Evolutionary conservation across 1,140 invertebrate species (phyloP).

Genomic region (Stegodyphus dumicola): DNA sequence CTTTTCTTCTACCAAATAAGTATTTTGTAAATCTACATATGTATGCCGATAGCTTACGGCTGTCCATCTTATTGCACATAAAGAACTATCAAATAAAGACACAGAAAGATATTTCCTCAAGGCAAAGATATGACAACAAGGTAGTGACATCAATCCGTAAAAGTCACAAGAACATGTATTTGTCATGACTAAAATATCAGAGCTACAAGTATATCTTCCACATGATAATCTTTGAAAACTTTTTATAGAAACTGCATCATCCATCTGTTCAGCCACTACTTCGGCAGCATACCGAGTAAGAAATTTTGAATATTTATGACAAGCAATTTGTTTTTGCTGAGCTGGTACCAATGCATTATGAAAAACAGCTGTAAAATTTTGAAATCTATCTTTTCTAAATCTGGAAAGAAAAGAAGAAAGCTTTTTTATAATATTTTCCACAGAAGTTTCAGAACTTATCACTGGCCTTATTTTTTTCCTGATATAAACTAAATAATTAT

Average conservation of each 20-base stretch:
- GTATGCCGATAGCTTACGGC: conserved; percentile 8
- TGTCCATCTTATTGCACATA: conserved; percentile 2
- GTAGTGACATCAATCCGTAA: conserved; percentile 6
- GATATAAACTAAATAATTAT: conserved; percentile 12
- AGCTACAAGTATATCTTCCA: conserved; percentile 10
- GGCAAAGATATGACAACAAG: conserved; percentile 45
- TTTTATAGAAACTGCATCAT: not conserved
- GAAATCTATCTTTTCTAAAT: conserved; percentile 20
- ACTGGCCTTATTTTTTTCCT: conserved; percentile 15
- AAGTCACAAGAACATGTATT: conserved; percentile 32
- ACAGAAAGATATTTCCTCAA: conserved; percentile 13
- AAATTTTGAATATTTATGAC: conserved; percentile 17
- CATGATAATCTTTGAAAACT: conserved; percentile 27
- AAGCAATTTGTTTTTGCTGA: not conserved
- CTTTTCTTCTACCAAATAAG: not conserved
- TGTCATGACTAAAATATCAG: conserved; percentile 1
- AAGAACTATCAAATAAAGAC: conserved; percentile 7
- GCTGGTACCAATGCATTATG: not conserved
- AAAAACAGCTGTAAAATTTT: conserved; percentile 26
- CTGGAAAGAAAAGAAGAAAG: not conserved
- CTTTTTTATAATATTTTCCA: conserved; percentile 1
- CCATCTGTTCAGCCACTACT: conserved; percentile 15
- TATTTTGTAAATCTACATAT: conserved; percentile 1
- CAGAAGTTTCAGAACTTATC: conserved; percentile 5
- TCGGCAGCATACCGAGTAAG: conserved; percentile 17